Evolutionary conservation across 2,113 vertebrate genomes (phyloP).

Genomic region (Cottus gobio): DNA sequence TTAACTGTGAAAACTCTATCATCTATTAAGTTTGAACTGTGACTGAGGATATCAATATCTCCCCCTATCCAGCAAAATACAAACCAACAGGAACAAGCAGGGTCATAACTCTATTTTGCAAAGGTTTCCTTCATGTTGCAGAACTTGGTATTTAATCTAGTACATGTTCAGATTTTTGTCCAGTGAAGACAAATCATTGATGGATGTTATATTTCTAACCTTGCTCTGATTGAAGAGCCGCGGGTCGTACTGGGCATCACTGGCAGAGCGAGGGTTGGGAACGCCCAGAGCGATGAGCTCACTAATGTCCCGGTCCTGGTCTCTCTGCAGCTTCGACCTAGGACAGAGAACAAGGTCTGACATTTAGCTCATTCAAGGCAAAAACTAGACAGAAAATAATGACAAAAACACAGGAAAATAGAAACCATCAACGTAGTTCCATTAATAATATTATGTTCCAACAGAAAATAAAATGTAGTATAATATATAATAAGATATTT

Average conservation of each 20-base stretch:
- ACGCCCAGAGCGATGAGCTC: slow-evolving; percentile 95
- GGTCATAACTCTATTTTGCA: neutral
- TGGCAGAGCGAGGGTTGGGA: slow-evolving; percentile 91
- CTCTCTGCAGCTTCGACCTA: slow-evolving; percentile 96
- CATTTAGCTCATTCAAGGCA: neutral
- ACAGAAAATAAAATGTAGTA: neutral
- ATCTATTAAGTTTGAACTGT: neutral
- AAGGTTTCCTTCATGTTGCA: neutral
- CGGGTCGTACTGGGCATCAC: slow-evolving; percentile 95
- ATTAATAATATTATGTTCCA: neutral
- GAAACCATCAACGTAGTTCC: neutral
- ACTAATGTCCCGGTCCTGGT: slow-evolving; percentile 97
- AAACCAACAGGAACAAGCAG: neutral
- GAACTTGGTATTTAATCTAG: neutral
- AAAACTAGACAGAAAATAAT: neutral
- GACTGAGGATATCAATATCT: neutral
- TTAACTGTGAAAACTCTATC: neutral
- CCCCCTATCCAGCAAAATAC: neutral
- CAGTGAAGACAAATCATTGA: neutral
- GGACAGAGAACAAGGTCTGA: neutral
- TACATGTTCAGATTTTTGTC: neutral
- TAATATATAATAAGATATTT: neutral
- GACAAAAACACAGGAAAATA: neutral
- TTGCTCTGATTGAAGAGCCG: slow-evolving; percentile 96
- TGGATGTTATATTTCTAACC: slow-evolving; percentile 79